These are phyloP conservation scores for Oryzias dopingdopingensis DNA, from an alignment of 2,797 vertebrate species.

Conservation along the genomic window DNA sequence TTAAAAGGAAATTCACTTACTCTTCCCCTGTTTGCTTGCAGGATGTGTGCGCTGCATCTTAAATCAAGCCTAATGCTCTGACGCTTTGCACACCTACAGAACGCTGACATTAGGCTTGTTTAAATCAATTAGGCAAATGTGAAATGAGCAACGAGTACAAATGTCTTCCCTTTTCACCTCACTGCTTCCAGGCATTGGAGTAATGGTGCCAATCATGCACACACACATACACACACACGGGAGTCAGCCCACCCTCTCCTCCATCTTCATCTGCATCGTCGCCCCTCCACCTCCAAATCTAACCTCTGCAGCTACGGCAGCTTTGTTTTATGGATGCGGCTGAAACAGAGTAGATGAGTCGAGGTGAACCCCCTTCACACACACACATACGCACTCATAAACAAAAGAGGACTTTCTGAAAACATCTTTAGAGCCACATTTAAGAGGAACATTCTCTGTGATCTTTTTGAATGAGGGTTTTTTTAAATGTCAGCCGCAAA, in stretches of 20 bases:
- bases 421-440: conserved; percentile 38
- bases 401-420: conserved; percentile 36
- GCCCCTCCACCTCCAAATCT: conserved; percentile 49
- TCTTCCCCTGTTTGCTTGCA: conserved; percentile 61
- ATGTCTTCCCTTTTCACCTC: conserved; percentile 70
- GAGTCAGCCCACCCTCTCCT: conserved; percentile 28
- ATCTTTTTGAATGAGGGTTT: conserved; percentile 16
- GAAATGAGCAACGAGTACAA: conserved; percentile 70
- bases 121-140: conserved; percentile 83
- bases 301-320: conserved; percentile 25
- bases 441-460: conserved; percentile 10
- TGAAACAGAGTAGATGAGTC: conserved; percentile 17
- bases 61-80: conserved; percentile 72
- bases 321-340: conserved; percentile 43
- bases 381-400: conserved; percentile 4
- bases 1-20: conserved; percentile 75
- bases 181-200: conserved; percentile 54
- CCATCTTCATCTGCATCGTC: conserved; percentile 45
- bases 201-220: conserved; percentile 69
- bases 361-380: conserved; percentile 33
- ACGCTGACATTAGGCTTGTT: conserved; percentile 75
- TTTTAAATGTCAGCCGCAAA: conserved; percentile 42
- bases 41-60: conserved; percentile 70
- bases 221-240: conserved; percentile 15
- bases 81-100: conserved; percentile 71